Conservation (phyloP, 2,113 vertebrate species). For the Chaetorhynchus papuensis region DNA sequence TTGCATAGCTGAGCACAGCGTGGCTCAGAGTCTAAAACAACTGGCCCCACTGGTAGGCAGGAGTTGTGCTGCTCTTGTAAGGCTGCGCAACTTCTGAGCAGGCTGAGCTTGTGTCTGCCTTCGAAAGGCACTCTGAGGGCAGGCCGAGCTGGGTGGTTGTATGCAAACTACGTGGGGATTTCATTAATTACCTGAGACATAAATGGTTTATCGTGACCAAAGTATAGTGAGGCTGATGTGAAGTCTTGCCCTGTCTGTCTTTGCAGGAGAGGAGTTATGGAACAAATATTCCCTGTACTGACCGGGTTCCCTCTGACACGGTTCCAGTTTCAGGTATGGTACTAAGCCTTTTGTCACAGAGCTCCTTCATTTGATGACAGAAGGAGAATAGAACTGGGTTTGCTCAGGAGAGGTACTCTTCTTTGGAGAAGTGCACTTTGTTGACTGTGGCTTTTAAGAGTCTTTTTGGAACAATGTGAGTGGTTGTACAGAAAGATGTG, state of each 20-base stretch:
- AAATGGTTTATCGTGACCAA: neutral
- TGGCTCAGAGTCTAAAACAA: neutral
- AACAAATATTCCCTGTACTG: conserved; percentile 40
- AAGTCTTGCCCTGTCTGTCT: neutral
- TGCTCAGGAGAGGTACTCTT: neutral
- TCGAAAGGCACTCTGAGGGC: neutral
- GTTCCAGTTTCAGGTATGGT: conserved; percentile 71
- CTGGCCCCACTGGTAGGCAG: neutral
- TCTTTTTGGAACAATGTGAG: neutral
- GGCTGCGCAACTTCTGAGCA: rapidly evolving
- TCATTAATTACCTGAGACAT: neutral
- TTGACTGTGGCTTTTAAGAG: neutral
- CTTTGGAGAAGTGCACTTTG: neutral
- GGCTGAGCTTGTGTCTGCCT: neutral
- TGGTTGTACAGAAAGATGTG: neutral
- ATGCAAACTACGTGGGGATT: rapidly evolving
- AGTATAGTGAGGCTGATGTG: neutral
- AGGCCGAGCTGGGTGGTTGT: neutral
- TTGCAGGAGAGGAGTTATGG: conserved; percentile 58
- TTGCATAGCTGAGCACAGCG: neutral
- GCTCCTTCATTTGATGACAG: neutral
- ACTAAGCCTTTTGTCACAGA: neutral
- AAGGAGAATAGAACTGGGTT: neutral
- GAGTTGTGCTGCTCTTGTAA: rapidly evolving
- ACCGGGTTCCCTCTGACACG: conserved; percentile 24